These are phyloP conservation scores for Mirounga angustirostris DNA, from an alignment of 2,113 vertebrate genomes.

Conservation along the genomic window DNA sequence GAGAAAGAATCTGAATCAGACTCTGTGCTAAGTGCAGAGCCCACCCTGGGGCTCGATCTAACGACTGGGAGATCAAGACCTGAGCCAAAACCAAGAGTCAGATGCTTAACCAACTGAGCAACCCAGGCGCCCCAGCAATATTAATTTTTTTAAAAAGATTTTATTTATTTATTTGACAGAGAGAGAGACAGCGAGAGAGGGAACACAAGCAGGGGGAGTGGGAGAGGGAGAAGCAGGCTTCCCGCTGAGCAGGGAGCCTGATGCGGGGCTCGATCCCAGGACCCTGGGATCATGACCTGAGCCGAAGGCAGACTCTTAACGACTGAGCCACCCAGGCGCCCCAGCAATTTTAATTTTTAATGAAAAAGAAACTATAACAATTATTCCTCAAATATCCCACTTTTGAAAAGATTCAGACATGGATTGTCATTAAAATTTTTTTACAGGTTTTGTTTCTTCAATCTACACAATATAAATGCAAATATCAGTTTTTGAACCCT, in stretches of 20 bases:
- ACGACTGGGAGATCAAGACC: background rate
- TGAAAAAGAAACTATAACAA: conserved; percentile 31
- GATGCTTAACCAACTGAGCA: background rate
- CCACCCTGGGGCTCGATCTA: background rate
- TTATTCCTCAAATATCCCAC: conserved; percentile 8
- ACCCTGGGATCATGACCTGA: too few relatives aligned
- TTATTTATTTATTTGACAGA: too few relatives aligned
- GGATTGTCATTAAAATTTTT: background rate
- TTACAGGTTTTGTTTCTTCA: conserved; percentile 24
- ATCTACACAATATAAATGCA: background rate
- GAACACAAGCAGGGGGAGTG: too few relatives aligned
- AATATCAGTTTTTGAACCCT: background rate
- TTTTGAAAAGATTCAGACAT: conserved; percentile 50
- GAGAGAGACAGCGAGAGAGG: too few relatives aligned
- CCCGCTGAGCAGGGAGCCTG: too few relatives aligned
- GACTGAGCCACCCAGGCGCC: background rate
- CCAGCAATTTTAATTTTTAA: conserved; percentile 40
- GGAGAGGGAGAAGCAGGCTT: too few relatives aligned
- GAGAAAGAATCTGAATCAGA: background rate
- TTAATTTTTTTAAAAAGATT: background rate
- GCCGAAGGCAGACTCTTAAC: too few relatives aligned
- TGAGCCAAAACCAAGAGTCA: too few relatives aligned
- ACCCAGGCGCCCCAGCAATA: background rate
- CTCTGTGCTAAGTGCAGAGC: background rate
- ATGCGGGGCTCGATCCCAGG: too few relatives aligned